Evolutionary conservation across 1,140 invertebrate genomes (phyloP), one percentile per base, ranked within the genome.

Genomic region (Drosophila nebulosa): DNA sequence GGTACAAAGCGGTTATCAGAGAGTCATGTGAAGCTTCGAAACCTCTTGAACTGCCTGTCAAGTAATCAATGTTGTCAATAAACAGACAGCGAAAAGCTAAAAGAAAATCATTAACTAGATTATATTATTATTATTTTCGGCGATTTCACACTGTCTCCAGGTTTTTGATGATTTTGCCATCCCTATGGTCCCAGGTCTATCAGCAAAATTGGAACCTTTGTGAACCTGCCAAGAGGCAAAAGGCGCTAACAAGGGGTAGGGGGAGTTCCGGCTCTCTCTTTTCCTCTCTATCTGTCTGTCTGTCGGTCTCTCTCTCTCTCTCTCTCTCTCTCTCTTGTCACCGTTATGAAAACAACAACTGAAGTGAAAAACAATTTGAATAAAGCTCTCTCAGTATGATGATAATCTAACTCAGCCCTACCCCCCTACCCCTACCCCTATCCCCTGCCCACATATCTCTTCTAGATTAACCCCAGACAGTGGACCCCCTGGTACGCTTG

Each of bases 1-100:
- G 32, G 21, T 39, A 9, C 56, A 58, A 58, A 58, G 56, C 56
- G 56, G 56, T 58, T 58, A 58, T 58, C 55, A 57, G 30, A 30
- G 36, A 18, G 16, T 5, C 39, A 30, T 58, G 16, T 36, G 30
- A 18, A 55, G 18, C 18, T 18, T 46, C 39, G 39, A 46, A 46
- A 39, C 56, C 56, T 58, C 32, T 36, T 58, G 56, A 58, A 22
- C 56, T 32, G 32, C 32, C 56, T 58, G 56, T 58, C 56, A 58
- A 58, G 16, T 36, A 58, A 58, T 58, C 27, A 21, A 36, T 58
- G 35, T 58, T 55, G 52, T 55, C 52, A 55, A 55, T 55, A 55
- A 55, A 46, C 2, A 46, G 16, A 46, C 16, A 21, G 39, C 26
- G n/a, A 18, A 9, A 55, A 55, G 3, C 24, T 18, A 2, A 27